Conservation (phyloP, 2,888 invertebrate species). For the Bugula neritina region DNA sequence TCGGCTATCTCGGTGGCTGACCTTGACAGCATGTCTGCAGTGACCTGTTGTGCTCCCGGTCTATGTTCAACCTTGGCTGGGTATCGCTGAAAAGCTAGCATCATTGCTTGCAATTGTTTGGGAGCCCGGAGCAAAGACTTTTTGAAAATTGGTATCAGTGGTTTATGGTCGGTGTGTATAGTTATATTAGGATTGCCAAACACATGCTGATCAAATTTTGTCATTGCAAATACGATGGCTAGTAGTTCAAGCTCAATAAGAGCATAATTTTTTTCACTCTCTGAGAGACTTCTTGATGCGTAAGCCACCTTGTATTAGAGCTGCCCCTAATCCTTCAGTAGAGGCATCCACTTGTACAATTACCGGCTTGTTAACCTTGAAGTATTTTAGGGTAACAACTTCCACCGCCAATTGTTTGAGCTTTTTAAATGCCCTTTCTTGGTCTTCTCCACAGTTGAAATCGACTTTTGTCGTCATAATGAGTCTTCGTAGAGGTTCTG, state of each 20-base stretch:
- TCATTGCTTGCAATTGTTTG: neutral
- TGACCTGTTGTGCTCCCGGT: neutral
- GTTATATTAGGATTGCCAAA: neutral
- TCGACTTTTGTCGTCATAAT: neutral
- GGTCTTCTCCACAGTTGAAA: neutral
- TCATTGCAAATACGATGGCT: neutral
- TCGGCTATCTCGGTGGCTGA: neutral
- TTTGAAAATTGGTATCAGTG: neutral
- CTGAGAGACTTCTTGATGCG: neutral
- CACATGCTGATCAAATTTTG: neutral
- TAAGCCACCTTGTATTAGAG: neutral
- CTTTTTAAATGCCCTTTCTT: neutral
- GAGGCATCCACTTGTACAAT: no score
- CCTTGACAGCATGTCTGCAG: slow-evolving; percentile 7
- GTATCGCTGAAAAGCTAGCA: neutral
- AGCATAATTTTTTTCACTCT: neutral
- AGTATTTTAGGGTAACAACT: no score
- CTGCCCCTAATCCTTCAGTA: no score
- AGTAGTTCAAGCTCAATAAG: neutral
- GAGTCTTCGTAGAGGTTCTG: neutral
- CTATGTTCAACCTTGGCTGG: neutral
- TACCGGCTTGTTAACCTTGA: no score
- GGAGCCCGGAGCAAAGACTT: neutral
- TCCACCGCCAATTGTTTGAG: no score
- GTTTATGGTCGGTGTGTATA: neutral